phyloP scores from a whole-genome alignment of 2,797 vertebrate genomes.

The Podarcis siculus region DNA sequence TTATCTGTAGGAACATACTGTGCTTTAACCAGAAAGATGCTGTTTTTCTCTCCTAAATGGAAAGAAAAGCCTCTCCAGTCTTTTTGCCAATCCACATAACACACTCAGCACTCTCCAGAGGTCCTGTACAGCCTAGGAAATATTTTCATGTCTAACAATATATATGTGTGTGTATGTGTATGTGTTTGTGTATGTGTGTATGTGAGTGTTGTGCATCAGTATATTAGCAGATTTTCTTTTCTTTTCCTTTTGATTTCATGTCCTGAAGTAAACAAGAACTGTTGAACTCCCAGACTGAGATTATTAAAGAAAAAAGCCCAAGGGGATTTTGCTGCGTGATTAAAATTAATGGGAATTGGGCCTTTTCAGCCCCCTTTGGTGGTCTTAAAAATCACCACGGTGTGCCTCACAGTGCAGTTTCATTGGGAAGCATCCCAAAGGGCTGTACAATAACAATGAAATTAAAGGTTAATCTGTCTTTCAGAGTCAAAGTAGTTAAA shows the following conservation, averaged over 20 bases:
- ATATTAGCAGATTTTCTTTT: neutral
- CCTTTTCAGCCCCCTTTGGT: neutral
- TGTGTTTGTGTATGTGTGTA: neutral
- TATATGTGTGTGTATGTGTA: too few species aligned
- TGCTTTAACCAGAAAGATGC: neutral
- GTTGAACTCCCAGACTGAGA: neutral
- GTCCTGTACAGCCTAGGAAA: neutral
- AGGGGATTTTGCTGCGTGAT: constrained; percentile 15
- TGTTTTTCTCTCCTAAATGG: neutral
- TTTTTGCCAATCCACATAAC: neutral
- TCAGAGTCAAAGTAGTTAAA: constrained; percentile 24
- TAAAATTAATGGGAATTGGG: constrained; percentile 4
- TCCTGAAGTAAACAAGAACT: neutral
- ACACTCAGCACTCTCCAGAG: neutral
- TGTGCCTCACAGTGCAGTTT: neutral
- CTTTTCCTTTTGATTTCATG: neutral
- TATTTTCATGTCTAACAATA: neutral
- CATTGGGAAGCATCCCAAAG: neutral
- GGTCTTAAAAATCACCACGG: neutral
- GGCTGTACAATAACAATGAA: neutral
- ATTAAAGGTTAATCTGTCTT: constrained; percentile 10
- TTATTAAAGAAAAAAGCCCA: constrained; percentile 4
- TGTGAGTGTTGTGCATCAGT: neutral
- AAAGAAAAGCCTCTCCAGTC: neutral
- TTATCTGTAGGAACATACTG: neutral